phyloP scores from a whole-genome alignment of 2,797 vertebrate genomes.

The Kryptolebias ocellatus region DNA sequence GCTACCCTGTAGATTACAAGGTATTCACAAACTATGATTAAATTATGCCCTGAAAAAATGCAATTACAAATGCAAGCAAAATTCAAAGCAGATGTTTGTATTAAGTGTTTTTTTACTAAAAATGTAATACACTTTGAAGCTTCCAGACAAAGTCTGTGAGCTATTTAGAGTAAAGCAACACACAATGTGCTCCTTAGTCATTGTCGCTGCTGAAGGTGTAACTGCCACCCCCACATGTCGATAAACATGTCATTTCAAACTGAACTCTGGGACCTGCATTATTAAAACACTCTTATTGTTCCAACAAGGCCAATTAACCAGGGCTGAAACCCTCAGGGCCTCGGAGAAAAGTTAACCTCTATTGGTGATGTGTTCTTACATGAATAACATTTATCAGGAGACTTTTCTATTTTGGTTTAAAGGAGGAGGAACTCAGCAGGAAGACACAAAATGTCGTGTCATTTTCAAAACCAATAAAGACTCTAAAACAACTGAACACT shows the following conservation, averaged over 20 bases:
- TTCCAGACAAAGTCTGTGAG: background rate
- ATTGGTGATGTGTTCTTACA: background rate
- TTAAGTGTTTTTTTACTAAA: background rate
- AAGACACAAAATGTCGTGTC: background rate
- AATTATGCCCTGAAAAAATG: background rate
- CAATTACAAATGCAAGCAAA: background rate
- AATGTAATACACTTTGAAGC: background rate
- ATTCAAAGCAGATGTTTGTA: background rate
- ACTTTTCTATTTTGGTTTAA: background rate
- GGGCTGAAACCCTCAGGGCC: slow-evolving; percentile 1
- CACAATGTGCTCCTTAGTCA: background rate
- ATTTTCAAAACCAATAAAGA: background rate
- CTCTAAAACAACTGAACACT: background rate
- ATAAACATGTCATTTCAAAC: slow-evolving; percentile 6
- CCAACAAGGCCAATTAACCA: background rate
- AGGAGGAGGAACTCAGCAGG: background rate
- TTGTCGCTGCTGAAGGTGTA: background rate
- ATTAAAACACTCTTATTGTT: slow-evolving; percentile 12
- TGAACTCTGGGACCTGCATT: slow-evolving; percentile 1
- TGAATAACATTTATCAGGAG: slow-evolving; percentile 1
- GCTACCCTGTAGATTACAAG: too few relatives aligned
- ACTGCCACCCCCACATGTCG: background rate
- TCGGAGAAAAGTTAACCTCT: background rate
- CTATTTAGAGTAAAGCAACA: background rate
- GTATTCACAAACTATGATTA: background rate